Conservation (phyloP, 1,140 invertebrate species). For the Danaus melanippus region DNA sequence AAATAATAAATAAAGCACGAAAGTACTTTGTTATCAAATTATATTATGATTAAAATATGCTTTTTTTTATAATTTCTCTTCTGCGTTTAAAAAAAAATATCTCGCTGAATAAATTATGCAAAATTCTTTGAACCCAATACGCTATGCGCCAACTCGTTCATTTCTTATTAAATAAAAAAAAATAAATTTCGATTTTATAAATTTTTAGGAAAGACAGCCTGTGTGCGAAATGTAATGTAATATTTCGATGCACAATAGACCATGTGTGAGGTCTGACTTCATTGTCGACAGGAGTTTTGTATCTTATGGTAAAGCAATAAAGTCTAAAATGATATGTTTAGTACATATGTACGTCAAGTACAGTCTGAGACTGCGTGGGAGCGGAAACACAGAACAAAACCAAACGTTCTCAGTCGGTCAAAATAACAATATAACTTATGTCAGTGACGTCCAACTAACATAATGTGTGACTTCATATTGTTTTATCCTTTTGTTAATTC, state of each 20-base stretch:
- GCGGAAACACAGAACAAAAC: constrained; percentile 21
- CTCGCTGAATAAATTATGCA: too few relatives aligned
- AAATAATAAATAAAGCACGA: too few relatives aligned
- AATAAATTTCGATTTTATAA: too few relatives aligned
- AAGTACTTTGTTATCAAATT: too few relatives aligned
- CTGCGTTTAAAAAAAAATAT: too few relatives aligned
- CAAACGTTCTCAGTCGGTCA: constrained; percentile 10
- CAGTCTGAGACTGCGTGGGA: constrained; percentile 19
- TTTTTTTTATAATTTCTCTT: too few relatives aligned
- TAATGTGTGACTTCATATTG: constrained; percentile 14
- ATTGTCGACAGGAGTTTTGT: neutral
- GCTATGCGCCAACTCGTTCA: too few relatives aligned
- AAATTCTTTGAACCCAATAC: too few relatives aligned
- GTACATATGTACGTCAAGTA: constrained; percentile 3
- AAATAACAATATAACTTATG: constrained; percentile 3
- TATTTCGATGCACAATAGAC: constrained; percentile 6
- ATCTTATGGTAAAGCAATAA: too few relatives aligned
- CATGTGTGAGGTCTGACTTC: constrained; percentile 9
- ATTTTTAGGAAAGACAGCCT: constrained; percentile 8
- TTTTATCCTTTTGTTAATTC: constrained; percentile 14
- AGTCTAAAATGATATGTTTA: too few relatives aligned
- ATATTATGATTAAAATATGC: too few relatives aligned
- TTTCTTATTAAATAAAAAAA: too few relatives aligned
- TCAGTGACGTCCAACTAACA: constrained; percentile 12
- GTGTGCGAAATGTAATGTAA: constrained; percentile 10